phyloP scores from a whole-genome alignment of 2,888 invertebrate genomes.

The Vannuccia rotundouncinata region DNA sequence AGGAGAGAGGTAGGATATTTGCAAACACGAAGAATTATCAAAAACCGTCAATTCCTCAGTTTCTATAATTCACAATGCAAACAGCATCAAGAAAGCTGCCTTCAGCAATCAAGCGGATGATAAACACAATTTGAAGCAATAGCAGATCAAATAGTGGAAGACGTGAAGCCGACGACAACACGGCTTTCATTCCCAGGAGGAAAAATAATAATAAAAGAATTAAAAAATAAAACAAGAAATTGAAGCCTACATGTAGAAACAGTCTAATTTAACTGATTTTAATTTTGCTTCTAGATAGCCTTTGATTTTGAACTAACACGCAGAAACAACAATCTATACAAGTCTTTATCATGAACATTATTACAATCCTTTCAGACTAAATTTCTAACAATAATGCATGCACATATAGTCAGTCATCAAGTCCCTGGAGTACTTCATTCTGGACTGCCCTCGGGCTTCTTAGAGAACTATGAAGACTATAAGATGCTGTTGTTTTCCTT shows the following conservation, averaged over 20 bases:
- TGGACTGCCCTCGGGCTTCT: neutral
- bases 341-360: too few relatives aligned
- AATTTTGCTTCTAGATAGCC: neutral
- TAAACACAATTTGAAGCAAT: constrained; percentile 2
- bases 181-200: neutral
- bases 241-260: too few relatives aligned
- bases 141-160: constrained; percentile 11
- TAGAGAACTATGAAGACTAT: neutral
- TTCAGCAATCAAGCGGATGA: constrained; percentile 21
- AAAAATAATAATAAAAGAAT: neutral
- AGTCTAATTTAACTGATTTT: neutral
- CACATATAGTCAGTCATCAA: neutral
- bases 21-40: neutral
- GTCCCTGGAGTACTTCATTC: neutral
- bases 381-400: too few relatives aligned
- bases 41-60: neutral
- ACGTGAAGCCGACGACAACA: neutral
- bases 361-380: too few relatives aligned
- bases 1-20: neutral
- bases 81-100: constrained; percentile 10
- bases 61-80: neutral
- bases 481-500: neutral
- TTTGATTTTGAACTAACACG: neutral
- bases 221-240: neutral
- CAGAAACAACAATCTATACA: too few relatives aligned